Conservation (phyloP, 2,113 vertebrate species). For the Phylloscopus whistleri region DNA sequence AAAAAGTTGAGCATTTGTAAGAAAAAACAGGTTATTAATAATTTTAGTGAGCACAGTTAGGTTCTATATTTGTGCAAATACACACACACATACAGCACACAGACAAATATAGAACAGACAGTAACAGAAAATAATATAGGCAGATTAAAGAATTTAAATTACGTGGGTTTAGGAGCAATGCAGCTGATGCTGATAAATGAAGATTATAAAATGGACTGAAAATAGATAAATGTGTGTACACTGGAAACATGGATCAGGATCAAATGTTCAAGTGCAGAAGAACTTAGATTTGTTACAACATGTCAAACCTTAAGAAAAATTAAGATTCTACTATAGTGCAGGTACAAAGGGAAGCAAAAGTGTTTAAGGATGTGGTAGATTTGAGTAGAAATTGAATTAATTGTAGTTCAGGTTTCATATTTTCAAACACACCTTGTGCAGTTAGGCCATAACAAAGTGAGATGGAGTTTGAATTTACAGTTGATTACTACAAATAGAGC, state of each 20-base stretch:
- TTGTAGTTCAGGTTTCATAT: not conserved
- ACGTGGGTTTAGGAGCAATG: not conserved
- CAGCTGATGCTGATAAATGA: not conserved
- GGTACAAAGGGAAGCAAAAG: not conserved
- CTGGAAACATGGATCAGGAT: not conserved
- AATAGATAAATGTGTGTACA: not conserved
- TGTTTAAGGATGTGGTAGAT: not conserved
- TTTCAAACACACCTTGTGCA: not conserved
- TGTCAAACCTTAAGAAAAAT: not conserved
- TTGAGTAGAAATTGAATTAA: not conserved
- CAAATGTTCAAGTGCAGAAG: not conserved
- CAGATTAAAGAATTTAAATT: not conserved
- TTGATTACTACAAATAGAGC: not conserved
- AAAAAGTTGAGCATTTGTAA: not conserved
- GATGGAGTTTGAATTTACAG: not conserved
- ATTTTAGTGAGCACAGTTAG: not conserved
- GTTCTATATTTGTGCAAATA: not conserved
- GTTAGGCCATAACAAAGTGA: not conserved
- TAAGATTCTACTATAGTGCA: not conserved
- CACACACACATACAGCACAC: not conserved
- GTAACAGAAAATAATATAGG: not conserved
- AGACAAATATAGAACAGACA: not conserved
- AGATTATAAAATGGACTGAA: not conserved
- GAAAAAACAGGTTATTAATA: not conserved
- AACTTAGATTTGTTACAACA: not conserved